phyloP scores from a whole-genome alignment of 1,140 invertebrate genomes.

The Saccostrea glomerata region DNA sequence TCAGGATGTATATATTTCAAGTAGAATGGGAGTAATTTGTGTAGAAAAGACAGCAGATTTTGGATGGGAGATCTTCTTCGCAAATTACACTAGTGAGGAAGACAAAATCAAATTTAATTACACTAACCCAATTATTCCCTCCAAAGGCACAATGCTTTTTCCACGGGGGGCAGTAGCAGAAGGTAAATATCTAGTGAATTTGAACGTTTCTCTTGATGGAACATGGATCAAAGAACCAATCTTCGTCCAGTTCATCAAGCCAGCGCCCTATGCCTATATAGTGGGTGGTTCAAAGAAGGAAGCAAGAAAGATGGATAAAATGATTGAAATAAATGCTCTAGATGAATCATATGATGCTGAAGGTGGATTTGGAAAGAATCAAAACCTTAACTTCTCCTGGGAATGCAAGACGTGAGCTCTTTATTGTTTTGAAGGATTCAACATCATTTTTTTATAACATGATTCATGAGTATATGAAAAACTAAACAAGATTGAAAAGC shows the following conservation, averaged over 20 bases:
- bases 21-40: constrained; percentile 51
- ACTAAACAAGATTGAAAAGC: no score
- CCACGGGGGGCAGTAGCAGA: constrained; percentile 20
- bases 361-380: constrained; percentile 49
- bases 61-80: constrained; percentile 38
- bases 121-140: not conserved
- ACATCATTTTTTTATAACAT: not conserved
- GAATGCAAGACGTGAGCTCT: constrained; percentile 42
- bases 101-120: not conserved
- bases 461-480: not conserved
- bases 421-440: not conserved
- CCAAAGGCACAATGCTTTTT: constrained; percentile 45
- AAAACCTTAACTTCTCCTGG: constrained; percentile 42
- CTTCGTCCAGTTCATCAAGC: constrained; percentile 38
- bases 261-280: constrained; percentile 48
- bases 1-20: constrained; percentile 44
- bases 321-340: constrained; percentile 37
- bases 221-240: constrained; percentile 51
- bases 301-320: constrained; percentile 14
- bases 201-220: constrained; percentile 51
- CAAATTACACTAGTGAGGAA: constrained; percentile 24
- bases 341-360: constrained; percentile 48
- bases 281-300: constrained; percentile 44
- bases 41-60: constrained; percentile 20
- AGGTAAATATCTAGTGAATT: constrained; percentile 14